Percentiles rank a stretch among this genome's conserved stretches.
These are phyloP conservation scores for Leptatherina wallacei DNA, from an alignment of 2,797 vertebrate species.

Conservation along the genomic window DNA sequence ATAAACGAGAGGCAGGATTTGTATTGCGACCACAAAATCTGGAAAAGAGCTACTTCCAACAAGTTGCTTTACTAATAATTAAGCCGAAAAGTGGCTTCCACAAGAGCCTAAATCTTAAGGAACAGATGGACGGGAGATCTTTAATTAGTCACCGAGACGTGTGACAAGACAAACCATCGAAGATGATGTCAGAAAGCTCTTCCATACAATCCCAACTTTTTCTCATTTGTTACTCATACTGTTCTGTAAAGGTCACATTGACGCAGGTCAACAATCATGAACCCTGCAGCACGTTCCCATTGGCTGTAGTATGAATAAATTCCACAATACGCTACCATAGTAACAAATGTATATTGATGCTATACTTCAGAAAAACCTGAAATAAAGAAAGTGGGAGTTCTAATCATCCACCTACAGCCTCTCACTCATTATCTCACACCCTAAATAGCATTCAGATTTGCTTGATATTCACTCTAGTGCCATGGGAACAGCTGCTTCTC, in stretches of 20 bases:
- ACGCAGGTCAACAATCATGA: background rate
- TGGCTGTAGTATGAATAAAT: conserved; percentile 11
- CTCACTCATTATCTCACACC: conserved; percentile 43
- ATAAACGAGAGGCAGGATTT: background rate
- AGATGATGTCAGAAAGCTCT: too few species aligned
- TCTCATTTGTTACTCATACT: too few species aligned
- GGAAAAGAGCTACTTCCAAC: background rate
- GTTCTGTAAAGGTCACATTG: conserved; percentile 3
- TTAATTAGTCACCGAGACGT: too few species aligned
- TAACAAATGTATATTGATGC: conserved; percentile 21
- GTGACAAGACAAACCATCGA: too few species aligned
- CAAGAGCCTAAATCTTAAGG: background rate
- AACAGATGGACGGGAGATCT: too few species aligned
- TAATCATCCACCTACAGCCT: conserved; percentile 19
- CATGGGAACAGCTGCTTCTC: conserved; percentile 67
- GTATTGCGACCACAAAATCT: background rate
- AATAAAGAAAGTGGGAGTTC: conserved; percentile 2
- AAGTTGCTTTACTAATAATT: background rate
- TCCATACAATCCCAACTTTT: too few species aligned
- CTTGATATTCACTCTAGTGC: conserved; percentile 45
- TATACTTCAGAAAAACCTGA: background rate
- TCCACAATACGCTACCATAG: background rate
- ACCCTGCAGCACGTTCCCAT: background rate
- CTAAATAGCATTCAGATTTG: conserved; percentile 42
- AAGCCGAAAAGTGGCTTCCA: background rate